Base-by-base conservation (phyloP, 2,888 invertebrate genomes). In the Spisula solida region DNA sequence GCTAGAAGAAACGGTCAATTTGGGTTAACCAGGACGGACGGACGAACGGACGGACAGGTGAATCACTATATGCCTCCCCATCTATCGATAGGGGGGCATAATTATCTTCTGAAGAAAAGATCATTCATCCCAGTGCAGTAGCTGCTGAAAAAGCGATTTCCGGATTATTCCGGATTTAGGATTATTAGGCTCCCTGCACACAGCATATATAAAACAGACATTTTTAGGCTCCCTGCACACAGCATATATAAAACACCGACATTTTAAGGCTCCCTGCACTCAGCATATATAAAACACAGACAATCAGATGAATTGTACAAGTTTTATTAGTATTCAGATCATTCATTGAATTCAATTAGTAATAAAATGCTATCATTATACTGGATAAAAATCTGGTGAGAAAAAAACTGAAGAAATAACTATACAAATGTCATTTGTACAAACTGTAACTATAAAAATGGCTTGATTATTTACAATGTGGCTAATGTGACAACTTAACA, bases 321-420 rank as follows among this genome's bases (percentile, higher is more conserved):
- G 60, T 78, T 87, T 86, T 78, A 87, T 87, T 87, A 87, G 87
- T 82, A 83, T 34, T 87, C 87, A 87, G 87, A 87, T 87, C 87
- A 82, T 75, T 31, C 55, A 60, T 56, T 86, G 70, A 31, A 86
- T 60, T 87, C 82, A 87, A 34, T 87, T 83, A 83, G 82, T 83
- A 82, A 75, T 78, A 87, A 87, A 87, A 85, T 85, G 85, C 85
- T 85, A 75, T 84, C 51, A 78, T 85, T 85, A 79, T 85, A 85
- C 79, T 78, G 79, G 85, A 79, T 79, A 79, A 85, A 85, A 85
- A 31, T 75, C 66, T 75, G 48, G 55, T 34, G 75, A 85, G 78
- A 85, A 85, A 79, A 75, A 78, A 70, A 85, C 83, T 79, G 85
- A 70, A 83, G 60, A 82, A 83, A 83, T 51, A 25, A 34, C 20